A percentile compares a stretch with the other conserved stretches of the same genome.
Evolutionary conservation across 2,797 vertebrate genomes (phyloP).

Genomic region (Apogon talboti): DNA sequence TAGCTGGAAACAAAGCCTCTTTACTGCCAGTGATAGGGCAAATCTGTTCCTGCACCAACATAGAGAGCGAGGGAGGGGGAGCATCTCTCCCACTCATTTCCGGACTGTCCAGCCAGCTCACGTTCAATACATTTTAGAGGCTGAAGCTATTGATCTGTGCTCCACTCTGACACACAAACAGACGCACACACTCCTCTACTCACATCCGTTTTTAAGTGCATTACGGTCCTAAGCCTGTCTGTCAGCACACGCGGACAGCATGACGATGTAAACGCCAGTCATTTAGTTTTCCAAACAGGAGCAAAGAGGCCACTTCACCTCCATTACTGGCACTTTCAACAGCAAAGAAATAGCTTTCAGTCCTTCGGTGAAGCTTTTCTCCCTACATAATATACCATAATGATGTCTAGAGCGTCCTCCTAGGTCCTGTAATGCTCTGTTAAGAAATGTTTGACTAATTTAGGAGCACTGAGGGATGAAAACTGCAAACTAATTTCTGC

Average conservation of each 20-base stretch:
- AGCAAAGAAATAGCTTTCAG: constrained; percentile 66
- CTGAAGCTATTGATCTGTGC: constrained; percentile 73
- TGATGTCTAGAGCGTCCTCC: constrained; percentile 54
- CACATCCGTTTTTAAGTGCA: constrained; percentile 76
- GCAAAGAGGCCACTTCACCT: constrained; percentile 78
- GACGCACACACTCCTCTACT: constrained; percentile 49
- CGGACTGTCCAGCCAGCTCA: constrained; percentile 71
- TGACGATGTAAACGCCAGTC: constrained; percentile 60
- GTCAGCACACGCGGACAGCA: constrained; percentile 73
- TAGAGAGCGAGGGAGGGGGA: constrained; percentile 16
- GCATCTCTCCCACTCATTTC: constrained; percentile 70
- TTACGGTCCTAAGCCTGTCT: constrained; percentile 70
- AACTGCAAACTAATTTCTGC: constrained; percentile 16
- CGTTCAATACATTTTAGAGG: constrained; percentile 80
- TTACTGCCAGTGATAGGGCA: constrained; percentile 85
- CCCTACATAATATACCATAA: constrained; percentile 69
- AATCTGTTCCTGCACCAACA: constrained; percentile 80
- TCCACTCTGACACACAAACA: constrained; percentile 44
- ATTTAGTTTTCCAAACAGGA: constrained; percentile 77
- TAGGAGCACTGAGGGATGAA: constrained; percentile 7
- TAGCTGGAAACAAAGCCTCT: constrained; percentile 87
- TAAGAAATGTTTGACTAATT: constrained; percentile 48
- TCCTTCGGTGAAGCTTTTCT: constrained; percentile 65
- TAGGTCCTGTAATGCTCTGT: constrained; percentile 34
- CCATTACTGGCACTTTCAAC: constrained; percentile 75